Evolutionary conservation across 2,797 vertebrate genomes (phyloP).

Genomic region (Selene dorsalis): DNA sequence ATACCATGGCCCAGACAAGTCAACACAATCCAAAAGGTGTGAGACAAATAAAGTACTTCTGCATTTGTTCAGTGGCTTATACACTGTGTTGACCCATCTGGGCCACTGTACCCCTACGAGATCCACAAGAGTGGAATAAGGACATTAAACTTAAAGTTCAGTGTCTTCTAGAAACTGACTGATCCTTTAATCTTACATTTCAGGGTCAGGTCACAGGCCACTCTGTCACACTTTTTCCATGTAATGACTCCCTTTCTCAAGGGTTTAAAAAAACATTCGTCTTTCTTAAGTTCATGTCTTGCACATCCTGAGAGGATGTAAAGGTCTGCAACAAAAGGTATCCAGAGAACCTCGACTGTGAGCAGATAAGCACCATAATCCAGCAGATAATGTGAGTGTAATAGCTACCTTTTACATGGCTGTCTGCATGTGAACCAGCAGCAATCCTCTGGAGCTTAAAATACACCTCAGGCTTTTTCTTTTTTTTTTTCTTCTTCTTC

Average conservation of each 20-base stretch:
- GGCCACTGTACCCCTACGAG: no score
- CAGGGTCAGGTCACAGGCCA: background rate
- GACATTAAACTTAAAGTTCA: background rate
- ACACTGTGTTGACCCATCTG: no score
- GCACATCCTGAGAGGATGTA: constrained; percentile 16
- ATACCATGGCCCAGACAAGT: no score
- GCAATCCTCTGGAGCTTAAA: constrained; percentile 7
- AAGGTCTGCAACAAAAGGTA: constrained; percentile 26
- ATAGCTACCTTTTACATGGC: constrained; percentile 31
- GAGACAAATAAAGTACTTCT: no score
- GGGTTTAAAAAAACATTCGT: constrained; percentile 11
- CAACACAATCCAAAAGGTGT: no score
- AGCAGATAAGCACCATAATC: constrained; percentile 53
- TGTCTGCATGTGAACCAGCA: background rate
- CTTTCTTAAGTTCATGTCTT: background rate
- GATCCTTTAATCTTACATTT: background rate
- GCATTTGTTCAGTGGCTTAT: no score
- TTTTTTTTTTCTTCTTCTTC: background rate
- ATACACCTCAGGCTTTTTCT: background rate
- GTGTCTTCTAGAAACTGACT: background rate
- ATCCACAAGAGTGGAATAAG: background rate
- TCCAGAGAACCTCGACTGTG: constrained; percentile 18
- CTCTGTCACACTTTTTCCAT: background rate
- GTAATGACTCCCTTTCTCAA: background rate
- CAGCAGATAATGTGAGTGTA: constrained; percentile 31